These are phyloP conservation scores for Brachypodius melanocephalos DNA, from an alignment of 2,113 vertebrate species.

Conservation along the genomic window DNA sequence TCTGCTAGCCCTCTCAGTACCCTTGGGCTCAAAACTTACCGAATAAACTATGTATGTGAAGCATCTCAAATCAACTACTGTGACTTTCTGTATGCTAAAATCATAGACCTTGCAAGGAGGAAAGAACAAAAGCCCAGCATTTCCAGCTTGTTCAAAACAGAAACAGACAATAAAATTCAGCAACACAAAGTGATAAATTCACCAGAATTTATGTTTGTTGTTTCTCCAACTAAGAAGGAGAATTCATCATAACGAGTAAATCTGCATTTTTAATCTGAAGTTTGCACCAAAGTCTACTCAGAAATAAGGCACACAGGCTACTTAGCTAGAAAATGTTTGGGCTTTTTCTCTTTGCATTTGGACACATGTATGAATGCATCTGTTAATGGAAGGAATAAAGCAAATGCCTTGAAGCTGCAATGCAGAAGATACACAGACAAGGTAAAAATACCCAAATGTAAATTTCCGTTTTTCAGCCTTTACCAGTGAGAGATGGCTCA, in stretches of 20 bases:
- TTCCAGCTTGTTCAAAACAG: background rate
- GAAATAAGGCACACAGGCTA: background rate
- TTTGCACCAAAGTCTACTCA: background rate
- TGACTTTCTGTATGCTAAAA: background rate
- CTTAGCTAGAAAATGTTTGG: background rate
- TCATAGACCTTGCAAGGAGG: background rate
- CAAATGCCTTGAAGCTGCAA: background rate
- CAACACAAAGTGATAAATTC: background rate
- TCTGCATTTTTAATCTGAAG: background rate
- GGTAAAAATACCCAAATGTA: background rate
- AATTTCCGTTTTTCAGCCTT: background rate
- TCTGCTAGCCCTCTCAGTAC: background rate
- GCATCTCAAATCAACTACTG: background rate
- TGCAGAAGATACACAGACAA: background rate
- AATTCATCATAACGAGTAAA: background rate
- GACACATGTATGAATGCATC: background rate
- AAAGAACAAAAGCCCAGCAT: background rate
- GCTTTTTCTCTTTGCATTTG: background rate
- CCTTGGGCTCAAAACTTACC: background rate
- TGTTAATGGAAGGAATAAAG: background rate
- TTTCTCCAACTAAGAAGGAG: background rate
- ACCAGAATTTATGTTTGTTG: background rate
- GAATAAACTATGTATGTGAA: background rate
- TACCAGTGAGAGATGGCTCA: background rate
- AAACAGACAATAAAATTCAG: background rate